phyloP scores from a whole-genome alignment of 2,113 vertebrate genomes.

The Crotalus horridus region DNA sequence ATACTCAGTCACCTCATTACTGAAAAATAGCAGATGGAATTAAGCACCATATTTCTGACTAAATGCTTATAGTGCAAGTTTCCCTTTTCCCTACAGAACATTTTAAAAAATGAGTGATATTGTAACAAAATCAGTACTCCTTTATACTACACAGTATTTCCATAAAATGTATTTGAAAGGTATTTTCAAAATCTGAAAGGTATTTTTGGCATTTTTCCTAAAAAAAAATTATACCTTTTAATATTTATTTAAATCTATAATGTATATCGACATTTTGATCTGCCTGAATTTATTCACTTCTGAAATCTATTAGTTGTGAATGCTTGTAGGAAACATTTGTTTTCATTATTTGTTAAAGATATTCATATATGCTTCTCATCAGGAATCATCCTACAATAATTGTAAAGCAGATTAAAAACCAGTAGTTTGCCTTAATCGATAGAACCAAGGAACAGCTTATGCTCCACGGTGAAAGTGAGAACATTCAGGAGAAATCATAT shows the following conservation, averaged over 20 bases:
- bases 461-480: background rate
- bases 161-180: conserved; percentile 30
- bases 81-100: conserved; percentile 62
- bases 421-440: background rate
- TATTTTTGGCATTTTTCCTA: conserved; percentile 62
- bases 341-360: background rate
- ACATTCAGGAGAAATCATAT: background rate
- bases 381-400: background rate
- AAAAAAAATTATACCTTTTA: conserved; percentile 1
- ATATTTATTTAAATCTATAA: background rate
- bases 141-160: conserved; percentile 36
- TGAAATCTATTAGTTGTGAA: background rate
- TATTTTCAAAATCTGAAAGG: conserved; percentile 53
- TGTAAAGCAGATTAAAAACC: background rate
- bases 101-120: conserved; percentile 33
- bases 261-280: background rate
- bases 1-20: conserved; percentile 56
- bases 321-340: background rate
- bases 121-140: conserved; percentile 35
- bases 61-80: conserved; percentile 69
- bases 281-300: background rate
- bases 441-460: background rate
- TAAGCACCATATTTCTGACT: conserved; percentile 60
- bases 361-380: background rate
- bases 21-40: conserved; percentile 51